Evolutionary conservation across 2,888 invertebrate genomes (phyloP).

Genomic region (Molanna angustata): DNA sequence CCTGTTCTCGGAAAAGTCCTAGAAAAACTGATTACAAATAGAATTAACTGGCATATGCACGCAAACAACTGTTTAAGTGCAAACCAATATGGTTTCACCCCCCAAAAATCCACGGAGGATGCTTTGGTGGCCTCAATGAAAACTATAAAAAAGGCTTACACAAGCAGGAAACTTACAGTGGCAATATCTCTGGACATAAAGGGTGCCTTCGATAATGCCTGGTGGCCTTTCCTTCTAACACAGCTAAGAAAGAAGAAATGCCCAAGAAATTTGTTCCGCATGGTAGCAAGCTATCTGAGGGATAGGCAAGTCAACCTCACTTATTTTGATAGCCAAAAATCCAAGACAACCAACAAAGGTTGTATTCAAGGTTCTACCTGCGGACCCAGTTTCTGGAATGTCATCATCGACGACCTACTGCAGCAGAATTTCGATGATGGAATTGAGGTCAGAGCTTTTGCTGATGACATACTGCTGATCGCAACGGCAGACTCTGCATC

Average conservation of each 20-base stretch:
- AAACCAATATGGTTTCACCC: slow-evolving; percentile 1
- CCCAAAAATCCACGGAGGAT: slow-evolving; percentile 1
- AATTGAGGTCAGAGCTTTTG: background rate
- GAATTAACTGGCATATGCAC: background rate
- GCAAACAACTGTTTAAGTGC: background rate
- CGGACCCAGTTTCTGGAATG: slow-evolving; percentile 2
- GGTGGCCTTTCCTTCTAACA: background rate
- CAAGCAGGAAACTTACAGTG: background rate
- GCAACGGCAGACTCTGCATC: background rate
- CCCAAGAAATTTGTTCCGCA: background rate
- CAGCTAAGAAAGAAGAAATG: background rate
- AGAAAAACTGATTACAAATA: background rate
- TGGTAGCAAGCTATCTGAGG: slow-evolving; percentile 1
- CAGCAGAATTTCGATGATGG: background rate
- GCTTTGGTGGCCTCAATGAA: background rate
- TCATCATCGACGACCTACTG: slow-evolving; percentile 1
- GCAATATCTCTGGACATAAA: background rate
- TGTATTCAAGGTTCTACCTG: slow-evolving; percentile 5
- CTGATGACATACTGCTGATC: background rate
- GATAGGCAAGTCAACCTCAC: background rate
- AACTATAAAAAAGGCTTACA: background rate
- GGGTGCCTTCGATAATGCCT: background rate
- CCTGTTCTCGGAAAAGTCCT: background rate
- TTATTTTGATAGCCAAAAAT: background rate
- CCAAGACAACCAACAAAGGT: background rate